Evolutionary conservation across 2,113 vertebrate species (phyloP), one percentile per base, ranked within the genome.

Genomic region (Callopanchax toddi): DNA sequence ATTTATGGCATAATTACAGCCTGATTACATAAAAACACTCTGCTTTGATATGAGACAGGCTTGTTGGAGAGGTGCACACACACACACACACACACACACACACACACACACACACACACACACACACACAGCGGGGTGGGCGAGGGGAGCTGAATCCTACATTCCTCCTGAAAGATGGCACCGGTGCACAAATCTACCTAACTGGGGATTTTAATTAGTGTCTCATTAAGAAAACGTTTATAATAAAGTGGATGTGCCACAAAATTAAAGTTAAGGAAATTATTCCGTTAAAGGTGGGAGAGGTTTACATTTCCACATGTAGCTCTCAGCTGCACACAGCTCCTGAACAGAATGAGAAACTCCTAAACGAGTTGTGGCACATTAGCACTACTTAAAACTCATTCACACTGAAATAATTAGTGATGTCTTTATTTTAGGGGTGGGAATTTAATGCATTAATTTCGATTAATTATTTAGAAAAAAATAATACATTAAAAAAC

Each of bases 1-100:
- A 87, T 83, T 82, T 84, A 71, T 78, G 65, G 83, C 60, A 36
- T 86, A 78, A 87, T 85, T 79, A 62, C 54, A 37, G 69, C 61
- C 51, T 77, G 60, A 78, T 86, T 70, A 55, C 77, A 67, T 71
- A 72, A 62, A 72, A 74, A 81, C 65, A 65, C 61, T 67, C 51
- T 40, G 49, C 54, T 67, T 71, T 71, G 67, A 74, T 67, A 58
- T 39, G 55, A 66, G 63, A 65, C 52, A 36, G 61, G 64, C 50
- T 21, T 39, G 50, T 6, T 62, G 56, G 57, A 3, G 2, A 77
- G 42, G 63, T 45, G 21, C 26, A 63, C 54, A 29, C 29, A 32
- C 29, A 32, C 29, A 32, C 29, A 32, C 29, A 32, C 29, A 32
- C 29, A 32, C 29, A 32, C 29, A 32, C 29, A 32, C 29, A 32